These are phyloP conservation scores for Hesperophylax magnus DNA, from an alignment of 1,140 invertebrate species.

Conservation along the genomic window DNA sequence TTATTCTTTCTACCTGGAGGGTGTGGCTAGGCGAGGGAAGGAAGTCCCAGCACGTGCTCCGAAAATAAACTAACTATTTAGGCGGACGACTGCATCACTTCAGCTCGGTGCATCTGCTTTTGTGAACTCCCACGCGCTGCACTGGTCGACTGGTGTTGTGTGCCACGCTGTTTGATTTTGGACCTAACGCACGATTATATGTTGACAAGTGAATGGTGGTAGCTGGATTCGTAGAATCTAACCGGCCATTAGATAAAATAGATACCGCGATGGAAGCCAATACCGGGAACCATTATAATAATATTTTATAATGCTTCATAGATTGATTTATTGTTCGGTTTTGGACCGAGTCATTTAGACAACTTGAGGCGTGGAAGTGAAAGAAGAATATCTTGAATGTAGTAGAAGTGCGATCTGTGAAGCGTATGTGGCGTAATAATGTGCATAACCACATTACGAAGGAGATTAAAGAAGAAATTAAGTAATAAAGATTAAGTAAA, in stretches of 20 bases:
- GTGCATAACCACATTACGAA: too few species aligned
- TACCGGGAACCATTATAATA: too few species aligned
- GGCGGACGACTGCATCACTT: constrained; percentile 2
- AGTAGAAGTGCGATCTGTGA: too few species aligned
- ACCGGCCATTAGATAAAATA: neutral
- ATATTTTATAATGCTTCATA: too few species aligned
- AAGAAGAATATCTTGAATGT: too few species aligned
- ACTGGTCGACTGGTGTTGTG: neutral
- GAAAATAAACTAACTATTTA: constrained; percentile 32
- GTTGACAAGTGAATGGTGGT: neutral
- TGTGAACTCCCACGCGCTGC: neutral
- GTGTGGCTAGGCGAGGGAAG: neutral
- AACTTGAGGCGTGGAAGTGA: too few species aligned
- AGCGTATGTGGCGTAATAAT: too few species aligned
- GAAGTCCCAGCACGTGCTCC: constrained; percentile 30
- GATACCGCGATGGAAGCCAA: too few species aligned
- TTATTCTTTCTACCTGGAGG: neutral
- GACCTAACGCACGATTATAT: neutral
- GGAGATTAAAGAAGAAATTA: too few species aligned
- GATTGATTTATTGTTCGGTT: too few species aligned
- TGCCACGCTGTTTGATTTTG: neutral
- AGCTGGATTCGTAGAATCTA: neutral
- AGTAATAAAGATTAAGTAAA: too few species aligned
- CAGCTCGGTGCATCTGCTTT: constrained; percentile 9
- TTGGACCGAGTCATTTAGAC: too few species aligned